Evolutionary conservation across 2,888 invertebrate genomes (phyloP), one percentile per base, ranked within the genome.

Genomic region (Mellilla xanthometata): DNA sequence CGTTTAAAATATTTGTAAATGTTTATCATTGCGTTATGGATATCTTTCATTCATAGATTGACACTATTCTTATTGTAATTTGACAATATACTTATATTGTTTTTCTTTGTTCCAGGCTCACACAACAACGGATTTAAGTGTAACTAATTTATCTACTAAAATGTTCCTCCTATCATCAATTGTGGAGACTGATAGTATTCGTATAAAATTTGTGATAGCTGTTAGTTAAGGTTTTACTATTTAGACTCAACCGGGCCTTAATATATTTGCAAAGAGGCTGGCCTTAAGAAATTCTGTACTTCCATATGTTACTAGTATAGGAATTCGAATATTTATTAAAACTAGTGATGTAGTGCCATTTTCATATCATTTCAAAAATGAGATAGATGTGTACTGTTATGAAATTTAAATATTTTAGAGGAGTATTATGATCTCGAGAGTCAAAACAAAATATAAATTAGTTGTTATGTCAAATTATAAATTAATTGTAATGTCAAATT

Each of bases 151-250:
- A 19, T 19, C 3, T 33, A 48, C 40, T 42, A 43, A 46, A 58
- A 68, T 68, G 76, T 76, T 78, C 72, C 72, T 77, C 64, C 57
- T 65, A 64, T 69, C 63, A 69, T 62, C 56, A 60, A 58, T 70
- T 68, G 49, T 60, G 69, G 83, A 87, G 87, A 87, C 87, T 86
- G 87, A 86, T 82, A 86, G 83, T 77, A 82, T 81, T 82, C 62
- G 73, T 67, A 66, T 68, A 54, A 67, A 57, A 64, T 68, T 68
- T 79, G 76, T 81, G 78, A 81, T 84, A 80, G 68, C 62, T 65
- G 54, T 68, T 34, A 45, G 65, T 54, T 68, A 65, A 63, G 62
- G 54, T 63, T 62, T 68, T 56, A 49, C 15, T 44, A 26, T 29
- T 10, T 41, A 49, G 31, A 40, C 39, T 24, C n/a, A n/a, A n/a